Evolutionary conservation across 2,113 vertebrate species (phyloP).

Genomic region (Phodopus roborovskii): DNA sequence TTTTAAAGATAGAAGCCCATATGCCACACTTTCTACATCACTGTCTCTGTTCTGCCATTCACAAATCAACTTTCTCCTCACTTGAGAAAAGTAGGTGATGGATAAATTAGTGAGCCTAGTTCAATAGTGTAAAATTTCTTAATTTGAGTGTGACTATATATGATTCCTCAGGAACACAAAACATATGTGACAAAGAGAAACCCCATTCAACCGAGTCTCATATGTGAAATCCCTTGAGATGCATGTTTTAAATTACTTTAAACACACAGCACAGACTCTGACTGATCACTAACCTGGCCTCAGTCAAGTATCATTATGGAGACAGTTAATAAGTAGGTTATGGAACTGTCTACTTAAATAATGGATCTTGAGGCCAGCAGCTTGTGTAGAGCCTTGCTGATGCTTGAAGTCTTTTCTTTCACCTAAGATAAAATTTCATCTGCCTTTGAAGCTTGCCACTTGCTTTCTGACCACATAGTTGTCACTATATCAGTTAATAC

Average conservation of each 20-base stretch:
- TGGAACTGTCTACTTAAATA: background rate
- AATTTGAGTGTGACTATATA: background rate
- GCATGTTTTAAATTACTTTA: background rate
- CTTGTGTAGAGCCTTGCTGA: background rate
- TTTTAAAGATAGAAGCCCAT: background rate
- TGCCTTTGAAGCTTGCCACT: background rate
- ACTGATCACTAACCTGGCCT: background rate
- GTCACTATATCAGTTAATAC: background rate
- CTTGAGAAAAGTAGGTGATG: background rate
- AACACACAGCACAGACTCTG: background rate
- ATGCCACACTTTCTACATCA: background rate
- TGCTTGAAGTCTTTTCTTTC: background rate
- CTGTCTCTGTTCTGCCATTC: background rate
- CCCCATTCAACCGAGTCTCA: background rate
- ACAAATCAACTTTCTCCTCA: background rate
- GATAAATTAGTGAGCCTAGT: background rate
- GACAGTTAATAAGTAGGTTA: background rate
- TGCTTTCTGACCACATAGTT: background rate
- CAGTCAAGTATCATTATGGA: background rate
- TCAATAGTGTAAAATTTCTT: constrained; percentile 24
- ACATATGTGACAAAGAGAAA: background rate
- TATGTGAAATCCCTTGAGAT: background rate
- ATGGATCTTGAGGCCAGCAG: background rate
- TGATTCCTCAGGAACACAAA: background rate
- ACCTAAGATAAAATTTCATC: background rate